Percentiles rank a stretch among this genome's conserved stretches.
Conservation (phyloP, 2,113 vertebrate genomes). For the Ibidorhyncha struthersii region DNA sequence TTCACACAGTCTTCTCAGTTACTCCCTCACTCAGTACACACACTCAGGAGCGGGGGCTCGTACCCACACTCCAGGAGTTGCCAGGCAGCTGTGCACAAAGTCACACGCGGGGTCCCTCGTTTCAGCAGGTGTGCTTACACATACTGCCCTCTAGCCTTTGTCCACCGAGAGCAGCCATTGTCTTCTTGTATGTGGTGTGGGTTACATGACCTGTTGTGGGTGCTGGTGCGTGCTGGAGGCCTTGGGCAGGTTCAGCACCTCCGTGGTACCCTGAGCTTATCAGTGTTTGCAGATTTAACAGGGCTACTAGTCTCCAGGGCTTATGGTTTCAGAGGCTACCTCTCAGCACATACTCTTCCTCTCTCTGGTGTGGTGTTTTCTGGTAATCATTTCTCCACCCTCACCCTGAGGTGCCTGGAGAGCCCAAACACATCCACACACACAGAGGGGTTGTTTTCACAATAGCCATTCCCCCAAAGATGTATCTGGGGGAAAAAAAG, state of each 20-base stretch:
- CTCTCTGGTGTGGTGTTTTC: accelerated
- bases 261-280: not conserved
- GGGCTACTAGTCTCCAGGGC: not conserved
- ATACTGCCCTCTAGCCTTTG: not conserved
- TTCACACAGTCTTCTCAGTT: not conserved
- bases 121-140: not conserved
- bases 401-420: not conserved
- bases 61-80: not conserved
- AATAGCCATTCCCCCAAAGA: not conserved
- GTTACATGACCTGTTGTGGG: accelerated
- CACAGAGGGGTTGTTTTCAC: not conserved
- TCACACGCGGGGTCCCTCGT: accelerated
- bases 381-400: not conserved
- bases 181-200: too few relatives aligned
- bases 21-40: not conserved
- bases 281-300: not conserved
- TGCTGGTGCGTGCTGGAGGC: not conserved
- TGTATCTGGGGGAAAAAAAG: not conserved
- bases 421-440: not conserved
- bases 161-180: accelerated
- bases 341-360: not conserved
- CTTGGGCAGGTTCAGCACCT: not conserved
- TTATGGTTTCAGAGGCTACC: not conserved
- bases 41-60: accelerated
- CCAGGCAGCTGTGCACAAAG: not conserved